Percentiles rank a stretch among this genome's conserved stretches.
phyloP scores from a whole-genome alignment of 1,140 invertebrate genomes.

The Oryzaephilus surinamensis region DNA sequence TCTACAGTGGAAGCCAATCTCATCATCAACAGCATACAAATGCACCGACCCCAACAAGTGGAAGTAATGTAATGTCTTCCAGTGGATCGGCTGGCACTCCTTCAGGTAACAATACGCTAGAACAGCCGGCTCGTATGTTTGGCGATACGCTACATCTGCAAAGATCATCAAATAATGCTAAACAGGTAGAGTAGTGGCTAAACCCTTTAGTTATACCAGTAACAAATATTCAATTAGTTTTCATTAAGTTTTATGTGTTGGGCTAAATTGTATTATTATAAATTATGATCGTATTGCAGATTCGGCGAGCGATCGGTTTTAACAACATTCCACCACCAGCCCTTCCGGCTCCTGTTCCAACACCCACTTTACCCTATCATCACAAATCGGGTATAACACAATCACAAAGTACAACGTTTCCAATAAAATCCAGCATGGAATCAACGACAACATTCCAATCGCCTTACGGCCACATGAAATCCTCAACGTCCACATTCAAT shows the following conservation, averaged over 20 bases:
- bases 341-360: slow-evolving; percentile 52
- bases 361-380: slow-evolving; percentile 36
- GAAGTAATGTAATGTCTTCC: slow-evolving; percentile 20
- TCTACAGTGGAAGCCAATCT: slow-evolving; percentile 16
- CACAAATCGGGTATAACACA: slow-evolving; percentile 38
- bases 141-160: slow-evolving; percentile 43
- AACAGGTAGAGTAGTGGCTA: slow-evolving; percentile 36
- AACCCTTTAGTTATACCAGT: background rate
- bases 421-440: slow-evolving; percentile 26
- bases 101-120: slow-evolving; percentile 41
- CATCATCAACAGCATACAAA: too few relatives aligned
- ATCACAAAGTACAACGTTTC: slow-evolving; percentile 43
- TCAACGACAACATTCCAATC: slow-evolving; percentile 31
- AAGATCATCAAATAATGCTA: slow-evolving; percentile 37
- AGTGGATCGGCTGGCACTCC: slow-evolving; percentile 36
- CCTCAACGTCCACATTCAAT: slow-evolving; percentile 45
- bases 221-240: background rate
- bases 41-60: slow-evolving; percentile 20
- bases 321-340: slow-evolving; percentile 49
- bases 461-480: slow-evolving; percentile 39
- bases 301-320: slow-evolving; percentile 39
- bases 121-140: slow-evolving; percentile 45
- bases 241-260: background rate
- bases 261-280: slow-evolving; percentile 11
- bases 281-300: too few relatives aligned